phyloP scores from a whole-genome alignment of 2,113 vertebrate genomes.

The Globicephala melas region DNA sequence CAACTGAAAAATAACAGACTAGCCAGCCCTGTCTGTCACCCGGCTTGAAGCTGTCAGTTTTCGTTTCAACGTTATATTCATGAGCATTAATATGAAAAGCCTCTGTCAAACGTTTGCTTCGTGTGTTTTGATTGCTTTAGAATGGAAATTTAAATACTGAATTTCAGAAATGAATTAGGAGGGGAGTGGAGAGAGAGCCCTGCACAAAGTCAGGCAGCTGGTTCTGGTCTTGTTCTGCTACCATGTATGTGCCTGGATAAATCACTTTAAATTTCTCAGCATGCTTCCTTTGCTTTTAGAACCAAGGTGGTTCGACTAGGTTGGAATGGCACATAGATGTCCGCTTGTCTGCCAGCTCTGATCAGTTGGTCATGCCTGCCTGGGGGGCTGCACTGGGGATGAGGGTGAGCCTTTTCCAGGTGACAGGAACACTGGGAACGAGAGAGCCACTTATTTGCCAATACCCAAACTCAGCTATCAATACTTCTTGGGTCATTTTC shows the following conservation, averaged over 20 bases:
- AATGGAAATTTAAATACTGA: conserved; percentile 45
- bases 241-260: not conserved
- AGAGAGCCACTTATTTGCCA: not conserved
- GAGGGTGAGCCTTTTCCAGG: not conserved
- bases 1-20: conserved; percentile 52
- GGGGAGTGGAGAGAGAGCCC: not conserved
- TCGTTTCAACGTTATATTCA: conserved; percentile 16
- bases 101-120: conserved; percentile 16
- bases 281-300: not conserved
- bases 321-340: not conserved
- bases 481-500: not conserved
- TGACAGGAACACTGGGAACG: not conserved
- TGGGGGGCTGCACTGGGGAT: not conserved
- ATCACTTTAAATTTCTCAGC: not conserved
- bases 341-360: not conserved
- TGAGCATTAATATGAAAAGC: conserved; percentile 44
- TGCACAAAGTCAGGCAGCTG: not conserved
- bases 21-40: conserved; percentile 27
- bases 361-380: not conserved
- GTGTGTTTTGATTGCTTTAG: conserved; percentile 45
- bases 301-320: not conserved
- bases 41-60: conserved; percentile 36
- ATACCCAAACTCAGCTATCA: not conserved
- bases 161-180: conserved; percentile 39
- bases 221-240: not conserved